Evolutionary conservation across 1,140 invertebrate genomes (phyloP).

Genomic region (Conus betulinus): DNA sequence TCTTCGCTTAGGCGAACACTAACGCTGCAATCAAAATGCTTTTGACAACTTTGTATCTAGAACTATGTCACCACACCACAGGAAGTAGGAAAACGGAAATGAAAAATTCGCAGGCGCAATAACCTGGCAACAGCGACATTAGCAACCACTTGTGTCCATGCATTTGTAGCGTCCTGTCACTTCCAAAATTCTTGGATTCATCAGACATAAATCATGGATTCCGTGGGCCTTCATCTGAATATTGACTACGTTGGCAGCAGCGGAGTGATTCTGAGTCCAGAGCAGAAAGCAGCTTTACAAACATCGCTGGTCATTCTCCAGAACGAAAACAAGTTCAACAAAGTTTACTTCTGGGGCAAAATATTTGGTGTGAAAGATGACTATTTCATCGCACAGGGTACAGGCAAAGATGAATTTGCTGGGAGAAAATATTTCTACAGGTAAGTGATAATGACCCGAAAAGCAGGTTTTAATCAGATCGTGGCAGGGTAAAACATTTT

Average conservation of each 20-base stretch:
- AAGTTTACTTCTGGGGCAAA: conserved; percentile 76
- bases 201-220: conserved; percentile 67
- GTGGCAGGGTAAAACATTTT: too few species aligned
- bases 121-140: conserved; percentile 27
- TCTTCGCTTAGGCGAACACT: background rate
- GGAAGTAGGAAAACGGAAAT: background rate
- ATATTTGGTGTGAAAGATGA: conserved; percentile 75
- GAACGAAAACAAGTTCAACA: conserved; percentile 74
- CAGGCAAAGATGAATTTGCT: conserved; percentile 72
- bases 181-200: background rate
- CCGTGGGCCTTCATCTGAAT: conserved; percentile 66
- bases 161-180: background rate
- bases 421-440: conserved; percentile 74
- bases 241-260: conserved; percentile 74
- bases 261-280: conserved; percentile 73
- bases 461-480: too few species aligned
- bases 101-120: background rate
- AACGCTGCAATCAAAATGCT: background rate
- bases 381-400: conserved; percentile 75
- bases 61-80: background rate
- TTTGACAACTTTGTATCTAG: background rate
- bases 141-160: conserved; percentile 16
- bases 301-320: conserved; percentile 74
- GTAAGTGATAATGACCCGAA: conserved; percentile 48
- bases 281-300: conserved; percentile 74